Percentiles rank a stretch among this genome's conserved stretches.
phyloP scores from a whole-genome alignment of 2,797 vertebrate species.

The Chelidonichthys spinosus region DNA sequence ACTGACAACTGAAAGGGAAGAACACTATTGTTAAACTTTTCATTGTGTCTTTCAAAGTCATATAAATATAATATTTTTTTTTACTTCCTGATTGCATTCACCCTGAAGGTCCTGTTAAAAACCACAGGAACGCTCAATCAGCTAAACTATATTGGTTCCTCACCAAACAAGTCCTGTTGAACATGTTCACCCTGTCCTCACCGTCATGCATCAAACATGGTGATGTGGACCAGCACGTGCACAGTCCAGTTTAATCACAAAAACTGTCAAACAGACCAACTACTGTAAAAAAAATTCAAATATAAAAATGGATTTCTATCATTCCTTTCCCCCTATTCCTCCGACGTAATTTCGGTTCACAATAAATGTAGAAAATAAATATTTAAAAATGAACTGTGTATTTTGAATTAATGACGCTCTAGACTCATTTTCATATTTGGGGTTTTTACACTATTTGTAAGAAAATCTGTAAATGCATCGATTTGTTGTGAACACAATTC shows the following conservation, averaged over 20 bases:
- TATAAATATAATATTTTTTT: background rate
- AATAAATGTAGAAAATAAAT: background rate
- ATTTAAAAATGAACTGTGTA: background rate
- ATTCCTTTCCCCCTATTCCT: background rate
- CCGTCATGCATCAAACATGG: background rate
- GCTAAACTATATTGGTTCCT: constrained; percentile 19
- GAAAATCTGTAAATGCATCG: background rate
- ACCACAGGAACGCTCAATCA: constrained; percentile 17
- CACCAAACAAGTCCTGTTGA: constrained; percentile 15
- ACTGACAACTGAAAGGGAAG: background rate
- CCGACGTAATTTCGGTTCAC: background rate
- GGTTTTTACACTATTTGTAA: background rate
- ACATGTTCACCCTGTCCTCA: constrained; percentile 14
- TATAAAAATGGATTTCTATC: background rate
- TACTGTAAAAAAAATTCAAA: background rate
- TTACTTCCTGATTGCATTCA: constrained; percentile 14
- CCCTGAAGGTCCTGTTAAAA: constrained; percentile 25
- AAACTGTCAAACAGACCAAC: background rate
- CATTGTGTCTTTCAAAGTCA: background rate
- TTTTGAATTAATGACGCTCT: background rate
- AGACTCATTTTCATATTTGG: background rate
- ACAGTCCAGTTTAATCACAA: background rate
- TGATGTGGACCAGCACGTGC: background rate
- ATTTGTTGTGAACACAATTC: background rate
- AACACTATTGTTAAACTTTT: background rate